Percentiles rank a stretch among this genome's conserved stretches.
Conservation (phyloP, 64 coral and sea anemone species). For the Dendronephthya gigantea region DNA sequence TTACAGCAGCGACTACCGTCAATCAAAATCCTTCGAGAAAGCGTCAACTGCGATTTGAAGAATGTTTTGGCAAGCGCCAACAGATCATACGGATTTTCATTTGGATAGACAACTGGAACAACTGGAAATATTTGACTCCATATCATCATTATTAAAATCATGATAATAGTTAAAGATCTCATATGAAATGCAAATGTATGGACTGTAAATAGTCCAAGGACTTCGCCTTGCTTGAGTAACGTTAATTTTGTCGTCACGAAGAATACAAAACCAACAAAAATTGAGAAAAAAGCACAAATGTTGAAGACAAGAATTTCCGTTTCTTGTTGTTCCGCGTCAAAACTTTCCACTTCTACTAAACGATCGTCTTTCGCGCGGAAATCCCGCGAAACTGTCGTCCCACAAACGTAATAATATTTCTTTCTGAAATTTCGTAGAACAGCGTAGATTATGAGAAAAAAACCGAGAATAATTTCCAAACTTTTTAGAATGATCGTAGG, state of each 20-base stretch:
- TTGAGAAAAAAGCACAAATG: neutral
- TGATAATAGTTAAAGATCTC: neutral
- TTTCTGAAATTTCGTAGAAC: neutral
- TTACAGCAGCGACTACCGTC: neutral
- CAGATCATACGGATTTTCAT: neutral
- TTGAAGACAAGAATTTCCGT: neutral
- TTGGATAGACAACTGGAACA: neutral
- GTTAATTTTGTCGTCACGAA: neutral
- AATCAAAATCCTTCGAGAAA: neutral
- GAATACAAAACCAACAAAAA: neutral
- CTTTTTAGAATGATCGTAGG: neutral
- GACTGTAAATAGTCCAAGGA: neutral
- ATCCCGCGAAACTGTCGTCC: neutral
- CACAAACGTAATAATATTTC: neutral
- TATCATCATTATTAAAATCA: neutral
- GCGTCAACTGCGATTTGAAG: neutral
- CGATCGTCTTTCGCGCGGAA: neutral
- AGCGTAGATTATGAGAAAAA: neutral
- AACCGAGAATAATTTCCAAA: neutral
- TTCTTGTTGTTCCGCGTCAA: neutral
- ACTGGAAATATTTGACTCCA: neutral
- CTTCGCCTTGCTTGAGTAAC: neutral
- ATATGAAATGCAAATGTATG: neutral
- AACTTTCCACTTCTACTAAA: neutral
- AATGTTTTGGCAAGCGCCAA: neutral